Evolutionary conservation across 2,888 invertebrate genomes (phyloP), one percentile per base, ranked within the genome.

Genomic region (Nipponacmea schrenckii): DNA sequence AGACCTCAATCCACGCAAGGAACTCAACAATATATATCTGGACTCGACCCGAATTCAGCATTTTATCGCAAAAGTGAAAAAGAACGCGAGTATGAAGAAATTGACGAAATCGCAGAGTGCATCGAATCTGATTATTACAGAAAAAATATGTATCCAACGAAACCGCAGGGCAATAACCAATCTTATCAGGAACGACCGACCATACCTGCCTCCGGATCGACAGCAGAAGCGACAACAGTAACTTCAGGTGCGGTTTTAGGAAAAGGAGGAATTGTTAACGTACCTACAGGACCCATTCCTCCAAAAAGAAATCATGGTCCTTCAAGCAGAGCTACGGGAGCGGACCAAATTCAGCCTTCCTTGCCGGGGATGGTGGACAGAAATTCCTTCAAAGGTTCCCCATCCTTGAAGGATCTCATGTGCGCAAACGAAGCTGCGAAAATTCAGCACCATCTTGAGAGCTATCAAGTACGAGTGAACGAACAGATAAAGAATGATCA

Each of bases 21-120:
- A 39, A 31, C 46, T n/a, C 39, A 15, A n/a, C 39, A 66, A 15
- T 24, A 31, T 14, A 24, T 20, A 12, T 46, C 66, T 0, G 46
- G 15, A 15, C 24, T 46, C 24, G 20, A 56, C 2, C 24, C 20
- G 2, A 24, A 24, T 44, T 66, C 66, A 66, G 17, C 67, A 2
- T 67, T 67, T 48, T 27, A 50, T 27, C 27, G 50, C 5, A 67
- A 73, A 27, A 66, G 70, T 69, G 70, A 77, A 45, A 77, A 77
- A 27, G 80, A 82, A 15, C 77, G 79, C 50, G 79, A 81, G 15
- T 81, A 80, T 64, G 81, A 83, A 63, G 84, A 84, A 20, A 77
- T 80, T 27, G 76, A 79, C 15, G 66, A 75, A 64, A 76, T 78
- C n/a, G 76, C 74, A 20, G 78, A 78, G 62, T 69, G 76, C 27